Base-by-base conservation (phyloP, 2,113 vertebrate genomes). In the Malurus elegans region DNA sequence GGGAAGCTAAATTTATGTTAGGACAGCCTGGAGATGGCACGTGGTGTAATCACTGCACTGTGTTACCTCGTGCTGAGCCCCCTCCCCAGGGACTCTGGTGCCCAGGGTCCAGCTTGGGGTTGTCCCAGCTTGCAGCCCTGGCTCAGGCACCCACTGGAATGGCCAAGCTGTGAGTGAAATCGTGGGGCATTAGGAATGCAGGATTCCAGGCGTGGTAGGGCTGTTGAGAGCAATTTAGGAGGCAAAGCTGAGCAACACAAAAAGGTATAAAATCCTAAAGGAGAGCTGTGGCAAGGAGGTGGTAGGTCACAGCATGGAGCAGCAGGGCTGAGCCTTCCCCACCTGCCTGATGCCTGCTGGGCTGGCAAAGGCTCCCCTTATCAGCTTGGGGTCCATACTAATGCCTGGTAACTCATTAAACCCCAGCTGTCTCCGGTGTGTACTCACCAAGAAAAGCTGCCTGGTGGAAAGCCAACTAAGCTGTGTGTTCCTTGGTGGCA, bases 111-210 rank as follows among this genome's bases (percentile, higher is more conserved):
- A 16, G 67, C 36, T 51, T 14, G 21, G 18, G 9, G n/a, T 56
- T 0, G 0, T 56, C 31, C 40, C 45, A 15, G 9, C 54, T 19
- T 0, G 0, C 44, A 44, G 32, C 26, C 53, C 54, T 0, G 0
- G 32, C 44, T 69, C 2, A 0, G 48, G 32, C 26, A 60, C 10
- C 31, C 61, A 6, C 36, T 1, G 5, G 12, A 28, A 12, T 23
- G 2, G 2, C 28, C 2, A 4, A 58, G 34, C 50, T 66, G 51
- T 0, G 0, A 60, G 57, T 24, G 31, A 61, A 88, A 72, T 29
- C 6, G 5, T 9, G 70, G 0, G 1, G 28, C 8, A 21, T 9
- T 34, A 69, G n/a, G 61, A 57, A 72, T 51, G 17, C n/a, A 60
- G 47, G 67, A 34, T 2, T 67, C 50, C n/a, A 58, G 61, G 9